Evolutionary conservation across 2,113 vertebrate species (phyloP).

Genomic region (Seriola aureovittata): DNA sequence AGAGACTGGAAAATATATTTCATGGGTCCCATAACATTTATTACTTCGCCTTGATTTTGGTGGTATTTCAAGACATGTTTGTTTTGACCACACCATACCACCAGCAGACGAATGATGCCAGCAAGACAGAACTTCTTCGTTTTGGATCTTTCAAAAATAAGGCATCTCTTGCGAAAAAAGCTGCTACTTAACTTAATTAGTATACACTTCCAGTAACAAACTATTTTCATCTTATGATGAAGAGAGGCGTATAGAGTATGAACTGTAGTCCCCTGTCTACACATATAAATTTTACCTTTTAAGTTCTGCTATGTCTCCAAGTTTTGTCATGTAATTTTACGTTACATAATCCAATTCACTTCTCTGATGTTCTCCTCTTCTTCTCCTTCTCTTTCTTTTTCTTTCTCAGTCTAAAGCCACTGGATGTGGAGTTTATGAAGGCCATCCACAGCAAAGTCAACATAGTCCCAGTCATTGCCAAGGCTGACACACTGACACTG

Average conservation of each 20-base stretch:
- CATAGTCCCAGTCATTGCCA: constrained; percentile 93
- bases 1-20: not conserved
- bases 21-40: not conserved
- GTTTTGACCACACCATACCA: not conserved
- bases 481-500: constrained; percentile 90
- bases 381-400: not conserved
- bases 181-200: not conserved
- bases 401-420: constrained; percentile 86
- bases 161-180: not conserved
- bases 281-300: not conserved
- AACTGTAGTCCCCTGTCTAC: not conserved
- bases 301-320: not conserved
- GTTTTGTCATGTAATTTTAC: not conserved
- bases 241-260: not conserved
- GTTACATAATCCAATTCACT: not conserved
- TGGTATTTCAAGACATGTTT: not conserved
- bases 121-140: not conserved
- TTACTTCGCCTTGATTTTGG: not conserved
- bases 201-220: not conserved
- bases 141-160: not conserved
- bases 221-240: not conserved
- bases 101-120: not conserved
- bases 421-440: constrained; percentile 94
- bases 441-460: constrained; percentile 94
- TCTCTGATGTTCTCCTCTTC: not conserved